Conservation (phyloP, 2,113 vertebrate species). For the Nannobrachium achirus region DNA sequence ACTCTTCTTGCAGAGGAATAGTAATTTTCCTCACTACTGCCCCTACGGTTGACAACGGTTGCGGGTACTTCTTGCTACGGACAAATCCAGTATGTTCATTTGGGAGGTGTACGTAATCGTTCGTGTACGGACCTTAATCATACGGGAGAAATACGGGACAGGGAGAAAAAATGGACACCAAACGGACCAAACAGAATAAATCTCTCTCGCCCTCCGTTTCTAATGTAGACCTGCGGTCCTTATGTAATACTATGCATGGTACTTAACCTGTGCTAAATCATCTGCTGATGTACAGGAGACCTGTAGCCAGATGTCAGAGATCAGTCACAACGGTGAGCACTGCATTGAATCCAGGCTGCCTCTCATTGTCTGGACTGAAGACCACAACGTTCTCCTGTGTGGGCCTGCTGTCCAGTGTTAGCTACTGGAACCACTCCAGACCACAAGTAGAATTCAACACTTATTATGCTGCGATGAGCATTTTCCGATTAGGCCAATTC, state of each 20-base stretch:
- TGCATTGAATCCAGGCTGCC: not conserved
- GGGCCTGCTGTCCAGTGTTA: slow-evolving; percentile 1
- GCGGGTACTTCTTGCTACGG: no score
- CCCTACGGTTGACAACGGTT: no score
- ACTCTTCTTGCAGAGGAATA: no score
- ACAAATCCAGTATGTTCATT: no score
- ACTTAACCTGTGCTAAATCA: not conserved
- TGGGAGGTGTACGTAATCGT: no score
- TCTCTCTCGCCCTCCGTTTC: no score
- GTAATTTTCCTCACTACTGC: no score
- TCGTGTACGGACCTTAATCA: no score
- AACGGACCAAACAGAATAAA: no score
- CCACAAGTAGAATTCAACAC: not conserved
- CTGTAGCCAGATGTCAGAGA: slow-evolving; percentile 24
- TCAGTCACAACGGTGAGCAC: slow-evolving; percentile 26
- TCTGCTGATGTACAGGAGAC: slow-evolving; percentile 24
- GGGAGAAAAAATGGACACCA: no score
- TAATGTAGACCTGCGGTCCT: no score
- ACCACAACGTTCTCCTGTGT: slow-evolving; percentile 4
- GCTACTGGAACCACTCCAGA: slow-evolving; percentile 7
- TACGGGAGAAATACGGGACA: no score
- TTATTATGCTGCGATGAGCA: not conserved
- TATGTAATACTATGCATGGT: slow-evolving; percentile 26
- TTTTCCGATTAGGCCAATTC: slow-evolving; percentile 4
- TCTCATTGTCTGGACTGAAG: not conserved